A percentile compares a stretch with the other conserved stretches of the same genome.
Evolutionary conservation across 2,888 invertebrate genomes (phyloP).

Genomic region (Polydesmus complanatus): DNA sequence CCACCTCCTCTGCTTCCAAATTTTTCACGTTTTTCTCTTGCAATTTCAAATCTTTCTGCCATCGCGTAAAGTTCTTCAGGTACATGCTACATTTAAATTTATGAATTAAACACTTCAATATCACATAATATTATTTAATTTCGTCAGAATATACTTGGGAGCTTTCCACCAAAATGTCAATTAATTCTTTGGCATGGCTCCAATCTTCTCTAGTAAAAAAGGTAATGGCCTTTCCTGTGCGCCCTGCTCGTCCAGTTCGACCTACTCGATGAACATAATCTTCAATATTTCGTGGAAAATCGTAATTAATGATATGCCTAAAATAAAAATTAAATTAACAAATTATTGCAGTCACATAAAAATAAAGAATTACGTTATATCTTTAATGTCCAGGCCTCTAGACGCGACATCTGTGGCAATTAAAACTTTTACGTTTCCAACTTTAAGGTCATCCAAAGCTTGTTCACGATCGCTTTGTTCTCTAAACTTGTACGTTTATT

Average conservation of each 20-base stretch:
- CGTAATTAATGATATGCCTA: constrained; percentile 78
- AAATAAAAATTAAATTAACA: constrained; percentile 19
- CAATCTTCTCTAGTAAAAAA: constrained; percentile 64
- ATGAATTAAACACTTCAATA: not conserved
- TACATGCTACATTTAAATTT: constrained; percentile 43
- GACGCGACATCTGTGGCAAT: constrained; percentile 93
- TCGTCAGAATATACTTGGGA: constrained; percentile 38
- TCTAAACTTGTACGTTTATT: constrained; percentile 29
- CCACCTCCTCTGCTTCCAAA: constrained; percentile 33
- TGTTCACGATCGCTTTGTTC: constrained; percentile 50
- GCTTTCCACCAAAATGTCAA: constrained; percentile 74
- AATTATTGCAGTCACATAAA: not conserved
- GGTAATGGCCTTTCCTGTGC: constrained; percentile 65
- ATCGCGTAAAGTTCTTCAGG: constrained; percentile 59
- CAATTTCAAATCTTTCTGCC: constrained; percentile 55
- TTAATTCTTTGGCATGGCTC: constrained; percentile 64
- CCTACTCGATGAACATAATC: constrained; percentile 96
- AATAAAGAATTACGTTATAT: constrained; percentile 52
- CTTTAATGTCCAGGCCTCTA: constrained; percentile 80
- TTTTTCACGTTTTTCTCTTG: constrained; percentile 39
- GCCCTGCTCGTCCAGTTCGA: constrained; percentile 83
- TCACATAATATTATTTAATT: not conserved
- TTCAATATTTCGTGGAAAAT: constrained; percentile 86
- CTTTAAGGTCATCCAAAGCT: constrained; percentile 68
- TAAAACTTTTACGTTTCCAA: constrained; percentile 62